These are phyloP conservation scores for Solenopsis fugax DNA, from an alignment of 1,140 invertebrate species.

Conservation along the genomic window DNA sequence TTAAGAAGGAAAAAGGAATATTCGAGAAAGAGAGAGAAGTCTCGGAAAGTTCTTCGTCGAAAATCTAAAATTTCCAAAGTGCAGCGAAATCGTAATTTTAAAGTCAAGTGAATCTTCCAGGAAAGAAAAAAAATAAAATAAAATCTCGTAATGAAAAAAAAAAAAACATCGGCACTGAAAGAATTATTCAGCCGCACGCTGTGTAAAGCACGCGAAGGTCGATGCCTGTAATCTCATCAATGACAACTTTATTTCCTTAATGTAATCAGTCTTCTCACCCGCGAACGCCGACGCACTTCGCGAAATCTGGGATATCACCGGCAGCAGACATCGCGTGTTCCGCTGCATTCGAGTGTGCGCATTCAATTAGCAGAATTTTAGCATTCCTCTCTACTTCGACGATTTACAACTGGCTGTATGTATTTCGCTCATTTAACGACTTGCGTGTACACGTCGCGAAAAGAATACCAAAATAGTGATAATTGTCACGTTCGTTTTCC, in stretches of 20 bases:
- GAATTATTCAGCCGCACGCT: neutral
- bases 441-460: neutral
- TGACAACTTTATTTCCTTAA: slow-evolving; percentile 16
- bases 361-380: slow-evolving; percentile 21
- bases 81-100: slow-evolving; percentile 7
- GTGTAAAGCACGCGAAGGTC: slow-evolving; percentile 3
- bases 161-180: neutral
- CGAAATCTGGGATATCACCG: neutral
- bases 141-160: slow-evolving; percentile 10
- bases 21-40: neutral
- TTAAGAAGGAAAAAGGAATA: neutral
- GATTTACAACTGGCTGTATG: neutral
- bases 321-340: neutral
- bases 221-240: slow-evolving; percentile 1
- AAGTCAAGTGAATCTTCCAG: neutral
- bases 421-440: neutral
- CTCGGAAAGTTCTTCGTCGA: neutral
- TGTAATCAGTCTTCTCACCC: neutral
- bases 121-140: neutral
- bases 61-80: neutral
- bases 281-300: neutral
- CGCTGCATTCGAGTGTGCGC: neutral
- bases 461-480: neutral
- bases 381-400: neutral
- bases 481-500: neutral